Evolutionary conservation across 2,888 invertebrate species (phyloP), one percentile per base, ranked within the genome.

Genomic region (Mythimna impura): DNA sequence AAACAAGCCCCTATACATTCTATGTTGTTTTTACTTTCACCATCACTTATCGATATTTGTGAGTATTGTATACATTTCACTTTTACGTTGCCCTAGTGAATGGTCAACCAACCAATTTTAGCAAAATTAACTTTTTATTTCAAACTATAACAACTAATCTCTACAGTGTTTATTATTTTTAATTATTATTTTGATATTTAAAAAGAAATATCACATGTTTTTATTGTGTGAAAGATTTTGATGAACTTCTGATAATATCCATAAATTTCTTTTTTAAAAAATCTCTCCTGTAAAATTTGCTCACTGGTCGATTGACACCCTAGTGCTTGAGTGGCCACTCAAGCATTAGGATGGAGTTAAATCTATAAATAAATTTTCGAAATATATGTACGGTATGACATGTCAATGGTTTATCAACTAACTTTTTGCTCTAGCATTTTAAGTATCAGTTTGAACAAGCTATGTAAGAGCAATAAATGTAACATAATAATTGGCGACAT

Each of bases 31-130:
- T 57, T 8, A 60, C 67, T 78, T 80, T 78, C 67, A 57, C 55
- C 14, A 60, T 61, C 8, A 47, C 20, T 65, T 14, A 61, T 65
- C 55, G 25, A 43, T 61, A 65, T 47, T 52, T 25, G 25, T 50
- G 9, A 30, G 14, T 36, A 22, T 50, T 72, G 62, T 22, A 47
- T 50, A 3, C 54, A 60, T 78, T 73, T 79, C 73, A 60, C 79
- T 77, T 78, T 73, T 34, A 34, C 7, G 34, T 34, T 34, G 7
- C 1, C 34, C 34, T 34, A 34, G 6, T 34, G 34, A 34, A 34
- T 34, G 7, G 34, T 34, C 34, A 34, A 34, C 34, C 34, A 3
- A 30, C 8, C 8, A 7, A 36, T 36, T 36, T 6, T 36, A 36
- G 8, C 8, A 8, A 36, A 36, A 36, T 36, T 36, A 0, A 36